Evolutionary conservation across 2,888 invertebrate genomes (phyloP).

Genomic region (Tenodera sinensis): DNA sequence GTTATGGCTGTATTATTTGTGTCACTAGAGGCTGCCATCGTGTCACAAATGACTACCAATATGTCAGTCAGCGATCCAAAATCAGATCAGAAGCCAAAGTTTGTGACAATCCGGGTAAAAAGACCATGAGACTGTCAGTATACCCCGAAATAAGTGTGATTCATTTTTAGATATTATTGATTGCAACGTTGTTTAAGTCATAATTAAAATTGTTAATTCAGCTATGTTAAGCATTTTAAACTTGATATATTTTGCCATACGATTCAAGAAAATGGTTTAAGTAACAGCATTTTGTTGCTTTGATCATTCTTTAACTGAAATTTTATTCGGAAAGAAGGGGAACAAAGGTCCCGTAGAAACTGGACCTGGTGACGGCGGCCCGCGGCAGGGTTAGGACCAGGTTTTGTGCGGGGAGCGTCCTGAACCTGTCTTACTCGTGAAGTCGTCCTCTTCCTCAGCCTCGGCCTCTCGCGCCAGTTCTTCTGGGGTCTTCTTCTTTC

Average conservation of each 20-base stretch:
- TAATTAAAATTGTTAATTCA: no score
- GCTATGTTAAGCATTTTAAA: neutral
- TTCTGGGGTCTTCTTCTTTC: conserved; percentile 98
- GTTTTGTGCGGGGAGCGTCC: conserved; percentile 23
- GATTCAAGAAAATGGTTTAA: neutral
- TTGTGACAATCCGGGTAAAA: no score
- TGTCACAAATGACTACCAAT: no score
- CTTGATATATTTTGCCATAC: neutral
- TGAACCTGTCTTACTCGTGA: conserved; percentile 71
- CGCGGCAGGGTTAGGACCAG: conserved; percentile 10
- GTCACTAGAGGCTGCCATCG: no score
- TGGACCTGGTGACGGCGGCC: neutral
- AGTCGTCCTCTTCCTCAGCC: conserved; percentile 91
- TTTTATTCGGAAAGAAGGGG: neutral
- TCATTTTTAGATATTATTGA: no score
- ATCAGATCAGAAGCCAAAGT: no score
- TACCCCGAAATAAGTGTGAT: no score
- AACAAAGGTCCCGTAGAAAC: neutral
- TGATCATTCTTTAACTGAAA: neutral
- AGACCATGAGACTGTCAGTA: no score
- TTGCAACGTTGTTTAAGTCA: no score
- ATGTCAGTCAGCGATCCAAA: no score
- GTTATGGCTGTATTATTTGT: no score
- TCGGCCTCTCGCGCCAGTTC: conserved; percentile 96
- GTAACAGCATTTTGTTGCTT: no score